A percentile compares a stretch with the other conserved stretches of the same genome.
These are phyloP conservation scores for Chelon labrosus DNA, from an alignment of 2,797 vertebrate genomes.

Conservation along the genomic window DNA sequence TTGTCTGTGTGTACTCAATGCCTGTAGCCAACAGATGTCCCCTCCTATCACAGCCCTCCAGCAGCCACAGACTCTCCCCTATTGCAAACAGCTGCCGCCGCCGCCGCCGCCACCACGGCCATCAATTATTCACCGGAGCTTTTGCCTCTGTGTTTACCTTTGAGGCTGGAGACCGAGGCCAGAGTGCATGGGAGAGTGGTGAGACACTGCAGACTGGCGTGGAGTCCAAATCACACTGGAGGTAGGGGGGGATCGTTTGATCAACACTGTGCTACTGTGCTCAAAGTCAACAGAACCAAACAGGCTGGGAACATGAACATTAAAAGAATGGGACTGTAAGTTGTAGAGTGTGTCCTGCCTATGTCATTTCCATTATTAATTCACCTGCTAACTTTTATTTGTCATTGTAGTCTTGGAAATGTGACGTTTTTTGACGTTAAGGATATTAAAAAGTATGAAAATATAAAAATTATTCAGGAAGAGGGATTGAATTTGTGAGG, in stretches of 20 bases:
- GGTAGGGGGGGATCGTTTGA: neutral
- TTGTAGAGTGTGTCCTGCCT: neutral
- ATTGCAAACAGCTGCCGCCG: slow-evolving; percentile 69
- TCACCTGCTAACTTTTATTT: neutral
- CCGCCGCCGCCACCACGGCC: slow-evolving; percentile 53
- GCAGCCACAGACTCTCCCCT: slow-evolving; percentile 53
- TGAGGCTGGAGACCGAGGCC: slow-evolving; percentile 56
- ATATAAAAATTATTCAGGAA: neutral
- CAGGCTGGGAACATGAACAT: neutral
- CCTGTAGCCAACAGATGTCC: slow-evolving; percentile 24
- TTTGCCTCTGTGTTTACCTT: slow-evolving; percentile 77
- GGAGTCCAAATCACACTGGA: slow-evolving; percentile 22
- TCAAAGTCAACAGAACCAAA: slow-evolving; percentile 25
- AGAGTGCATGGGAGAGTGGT: slow-evolving; percentile 34
- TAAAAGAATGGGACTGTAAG: neutral
- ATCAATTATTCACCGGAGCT: slow-evolving; percentile 81
- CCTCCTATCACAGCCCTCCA: slow-evolving; percentile 52
- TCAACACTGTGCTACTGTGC: neutral
- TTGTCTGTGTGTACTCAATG: slow-evolving; percentile 38
- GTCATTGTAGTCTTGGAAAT: neutral
- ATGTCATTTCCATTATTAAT: neutral
- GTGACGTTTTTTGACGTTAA: no score
- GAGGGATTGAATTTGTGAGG: neutral
- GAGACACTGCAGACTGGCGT: slow-evolving; percentile 19
- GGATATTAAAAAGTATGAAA: neutral